Evolutionary conservation across 2,888 invertebrate genomes (phyloP), one percentile per base, ranked within the genome.

Genomic region (Noctuana brunneofusca): DNA sequence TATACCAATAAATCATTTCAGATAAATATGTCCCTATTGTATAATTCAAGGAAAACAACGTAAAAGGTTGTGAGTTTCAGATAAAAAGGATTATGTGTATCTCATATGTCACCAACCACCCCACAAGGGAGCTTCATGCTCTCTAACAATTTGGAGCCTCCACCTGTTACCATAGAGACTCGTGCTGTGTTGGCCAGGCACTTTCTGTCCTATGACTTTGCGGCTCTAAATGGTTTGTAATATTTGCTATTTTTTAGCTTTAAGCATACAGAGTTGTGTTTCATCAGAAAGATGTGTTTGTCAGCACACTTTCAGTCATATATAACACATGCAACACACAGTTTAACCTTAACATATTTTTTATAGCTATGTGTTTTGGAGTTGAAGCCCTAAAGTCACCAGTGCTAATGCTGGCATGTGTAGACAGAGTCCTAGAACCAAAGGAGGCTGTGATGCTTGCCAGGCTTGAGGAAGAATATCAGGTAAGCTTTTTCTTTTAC

Each of bases 371-470:
- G 72, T 92, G 94, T 63, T 98, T 96, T 86, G 97, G 96, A 27
- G 95, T 96, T 0, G 99, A 99, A 74, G 95, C 96, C 3, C 83
- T 98, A 3, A 99, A 98, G 87, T 99, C 99, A 0, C 93, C 98
- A 11, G 93, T 99, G 58, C 88, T 99, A 64, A 95, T 97, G 68
- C 85, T 97, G 76, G 98, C 98, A 14, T 94, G 96, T 68, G 93
- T 96, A 22, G 97, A 98, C 75, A 93, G 95, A 71, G 92, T 93
- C 69, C 84, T 99, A 56, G 93, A 93, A 53, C 95, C 97, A 2
- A 95, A 96, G 71, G 94, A 95, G 76, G 98, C 98, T 8, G 97
- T 98, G 1, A 81, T 94, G 58, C 92, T 99, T 24, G 95, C 98
- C 0, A 92, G 97, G 56, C 92, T 99, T 30, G 99, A 99, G 87